phyloP scores from a whole-genome alignment of 2,888 invertebrate genomes.

The Sarcophaga caerulescens region DNA sequence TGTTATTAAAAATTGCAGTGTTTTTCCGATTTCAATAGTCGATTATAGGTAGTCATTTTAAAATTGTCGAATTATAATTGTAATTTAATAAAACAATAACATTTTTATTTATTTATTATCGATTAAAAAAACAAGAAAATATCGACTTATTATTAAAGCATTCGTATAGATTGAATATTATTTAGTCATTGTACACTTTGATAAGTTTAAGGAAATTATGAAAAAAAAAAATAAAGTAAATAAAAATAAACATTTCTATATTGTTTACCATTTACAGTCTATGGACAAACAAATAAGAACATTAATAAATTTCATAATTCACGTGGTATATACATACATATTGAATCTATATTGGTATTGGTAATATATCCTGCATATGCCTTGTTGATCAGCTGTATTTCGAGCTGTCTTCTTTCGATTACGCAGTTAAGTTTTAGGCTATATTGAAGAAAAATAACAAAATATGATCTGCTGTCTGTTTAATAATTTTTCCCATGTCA shows the following conservation, averaged over 20 bases:
- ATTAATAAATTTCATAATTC: not conserved
- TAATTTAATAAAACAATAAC: constrained; percentile 5
- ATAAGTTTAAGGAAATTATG: constrained; percentile 21
- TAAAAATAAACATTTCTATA: not conserved
- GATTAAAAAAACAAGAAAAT: not conserved
- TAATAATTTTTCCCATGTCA: no score
- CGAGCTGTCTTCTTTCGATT: no score
- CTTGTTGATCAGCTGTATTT: no score
- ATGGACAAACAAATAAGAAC: not conserved
- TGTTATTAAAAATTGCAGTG: not conserved
- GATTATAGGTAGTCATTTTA: no score
- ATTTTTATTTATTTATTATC: constrained; percentile 40
- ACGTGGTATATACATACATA: no score
- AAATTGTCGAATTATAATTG: not conserved
- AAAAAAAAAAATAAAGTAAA: not conserved
- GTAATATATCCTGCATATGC: no score
- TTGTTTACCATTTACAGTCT: not conserved
- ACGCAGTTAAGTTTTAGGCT: no score
- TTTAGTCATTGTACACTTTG: constrained; percentile 14
- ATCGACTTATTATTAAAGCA: not conserved
- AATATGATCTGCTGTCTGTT: no score
- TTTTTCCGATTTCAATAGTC: no score
- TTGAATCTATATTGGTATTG: not conserved
- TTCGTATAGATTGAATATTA: not conserved
- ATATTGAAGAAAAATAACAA: no score